phyloP scores from a whole-genome alignment of 2,888 invertebrate species.

The Chloromyia formosa region DNA sequence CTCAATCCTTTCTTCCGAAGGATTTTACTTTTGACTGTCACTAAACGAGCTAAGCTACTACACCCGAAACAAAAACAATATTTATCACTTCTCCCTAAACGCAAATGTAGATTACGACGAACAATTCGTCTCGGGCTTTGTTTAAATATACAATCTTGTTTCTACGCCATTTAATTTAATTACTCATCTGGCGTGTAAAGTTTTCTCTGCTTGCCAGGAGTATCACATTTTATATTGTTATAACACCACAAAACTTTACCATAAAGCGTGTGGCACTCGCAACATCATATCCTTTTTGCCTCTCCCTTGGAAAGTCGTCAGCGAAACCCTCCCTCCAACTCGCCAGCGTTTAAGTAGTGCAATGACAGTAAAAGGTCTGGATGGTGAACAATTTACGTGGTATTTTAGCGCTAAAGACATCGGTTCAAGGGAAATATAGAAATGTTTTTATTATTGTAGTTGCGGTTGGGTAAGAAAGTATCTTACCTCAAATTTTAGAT shows the following conservation, averaged over 20 bases:
- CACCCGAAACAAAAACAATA: neutral
- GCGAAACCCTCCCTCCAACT: neutral
- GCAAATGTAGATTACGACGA: neutral
- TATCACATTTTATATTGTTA: constrained; percentile 2
- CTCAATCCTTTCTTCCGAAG: too few relatives aligned
- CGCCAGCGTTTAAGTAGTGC: too few relatives aligned
- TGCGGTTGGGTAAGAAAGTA: too few relatives aligned
- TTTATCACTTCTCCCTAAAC: neutral
- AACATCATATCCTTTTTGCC: constrained; percentile 16
- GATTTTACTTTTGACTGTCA: too few relatives aligned
- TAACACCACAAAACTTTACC: constrained; percentile 31
- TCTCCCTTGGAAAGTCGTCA: neutral
- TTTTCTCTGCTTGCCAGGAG: neutral
- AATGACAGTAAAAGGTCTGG: constrained; percentile 1
- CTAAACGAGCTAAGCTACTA: too few relatives aligned
- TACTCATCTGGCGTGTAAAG: constrained; percentile 46
- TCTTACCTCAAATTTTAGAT: too few relatives aligned
- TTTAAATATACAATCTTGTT: constrained; percentile 52
- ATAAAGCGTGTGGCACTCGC: constrained; percentile 27
- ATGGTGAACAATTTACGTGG: constrained; percentile 40
- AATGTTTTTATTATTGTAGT: too few relatives aligned
- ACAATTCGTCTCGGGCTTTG: constrained; percentile 48
- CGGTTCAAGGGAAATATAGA: neutral
- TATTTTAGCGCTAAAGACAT: neutral
- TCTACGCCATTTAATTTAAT: constrained; percentile 52